Percentiles rank a stretch among this genome's conserved stretches.
phyloP scores from a whole-genome alignment of 2,888 invertebrate genomes.

The Stenichneumon culpator region DNA sequence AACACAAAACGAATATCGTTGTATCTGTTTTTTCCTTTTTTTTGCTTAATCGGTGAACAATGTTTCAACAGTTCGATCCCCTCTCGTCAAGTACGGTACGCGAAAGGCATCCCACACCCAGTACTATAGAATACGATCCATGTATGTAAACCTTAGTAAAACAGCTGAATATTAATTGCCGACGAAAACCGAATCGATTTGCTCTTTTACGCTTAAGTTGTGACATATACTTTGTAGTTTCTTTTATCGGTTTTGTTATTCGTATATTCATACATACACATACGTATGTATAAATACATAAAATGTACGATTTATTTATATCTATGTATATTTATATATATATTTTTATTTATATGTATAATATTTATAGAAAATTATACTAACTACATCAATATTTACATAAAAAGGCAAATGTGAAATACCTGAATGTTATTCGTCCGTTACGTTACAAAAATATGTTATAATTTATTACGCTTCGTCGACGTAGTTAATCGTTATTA shows the following conservation, averaged over 20 bases:
- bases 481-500: constrained; percentile 66
- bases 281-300: constrained; percentile 53
- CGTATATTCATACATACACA: constrained; percentile 60
- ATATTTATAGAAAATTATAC: constrained; percentile 83
- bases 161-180: constrained; percentile 62
- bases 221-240: constrained; percentile 73
- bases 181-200: constrained; percentile 72
- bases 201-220: constrained; percentile 69
- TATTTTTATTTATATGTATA: constrained; percentile 71
- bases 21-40: constrained; percentile 7
- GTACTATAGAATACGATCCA: constrained; percentile 78
- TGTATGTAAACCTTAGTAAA: constrained; percentile 74
- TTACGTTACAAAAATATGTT: constrained; percentile 82
- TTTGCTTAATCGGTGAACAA: constrained; percentile 57
- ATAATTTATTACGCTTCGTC: constrained; percentile 55
- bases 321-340: constrained; percentile 43
- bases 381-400: constrained; percentile 84
- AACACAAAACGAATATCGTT: constrained; percentile 58
- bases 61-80: constrained; percentile 76
- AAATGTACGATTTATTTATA: constrained; percentile 41
- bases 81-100: constrained; percentile 80
- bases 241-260: constrained; percentile 63
- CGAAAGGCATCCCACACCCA: constrained; percentile 83
- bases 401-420: constrained; percentile 85
- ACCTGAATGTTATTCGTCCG: constrained; percentile 79